phyloP scores from a whole-genome alignment of 2,113 vertebrate genomes.

The Dipodomys ordii region DNA sequence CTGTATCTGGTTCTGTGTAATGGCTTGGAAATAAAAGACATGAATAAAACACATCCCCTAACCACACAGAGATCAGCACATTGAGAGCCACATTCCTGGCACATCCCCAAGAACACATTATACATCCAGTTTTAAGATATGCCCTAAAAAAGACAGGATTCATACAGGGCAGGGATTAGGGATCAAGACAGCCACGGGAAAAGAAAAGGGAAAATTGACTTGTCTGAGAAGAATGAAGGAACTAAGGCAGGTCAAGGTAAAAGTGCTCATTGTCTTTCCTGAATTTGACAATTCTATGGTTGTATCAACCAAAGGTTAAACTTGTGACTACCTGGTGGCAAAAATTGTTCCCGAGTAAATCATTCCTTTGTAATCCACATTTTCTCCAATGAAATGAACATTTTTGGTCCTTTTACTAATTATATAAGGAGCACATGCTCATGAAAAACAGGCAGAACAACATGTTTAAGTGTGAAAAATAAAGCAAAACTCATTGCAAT shows the following conservation, averaged over 20 bases:
- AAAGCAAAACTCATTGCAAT: slow-evolving; percentile 32
- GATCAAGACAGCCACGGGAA: background rate
- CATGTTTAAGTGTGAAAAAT: background rate
- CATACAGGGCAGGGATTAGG: background rate
- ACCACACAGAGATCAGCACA: background rate
- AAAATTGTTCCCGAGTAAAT: background rate
- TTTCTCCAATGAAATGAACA: background rate
- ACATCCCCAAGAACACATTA: background rate
- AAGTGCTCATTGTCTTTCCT: background rate
- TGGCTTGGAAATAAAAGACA: background rate
- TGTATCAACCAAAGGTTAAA: background rate
- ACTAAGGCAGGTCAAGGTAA: background rate
- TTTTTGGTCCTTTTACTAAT: background rate
- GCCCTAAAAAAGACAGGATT: background rate
- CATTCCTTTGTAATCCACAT: background rate
- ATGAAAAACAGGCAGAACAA: background rate
- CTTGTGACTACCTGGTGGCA: background rate
- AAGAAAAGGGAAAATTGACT: background rate
- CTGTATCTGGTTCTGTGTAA: background rate
- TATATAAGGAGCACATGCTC: background rate
- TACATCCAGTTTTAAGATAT: slow-evolving; percentile 9
- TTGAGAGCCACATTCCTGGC: background rate
- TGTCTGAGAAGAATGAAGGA: background rate
- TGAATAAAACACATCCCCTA: background rate
- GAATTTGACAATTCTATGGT: background rate